Evolutionary conservation across 2,888 invertebrate species (phyloP).

Genomic region (Terebella lapidaria): DNA sequence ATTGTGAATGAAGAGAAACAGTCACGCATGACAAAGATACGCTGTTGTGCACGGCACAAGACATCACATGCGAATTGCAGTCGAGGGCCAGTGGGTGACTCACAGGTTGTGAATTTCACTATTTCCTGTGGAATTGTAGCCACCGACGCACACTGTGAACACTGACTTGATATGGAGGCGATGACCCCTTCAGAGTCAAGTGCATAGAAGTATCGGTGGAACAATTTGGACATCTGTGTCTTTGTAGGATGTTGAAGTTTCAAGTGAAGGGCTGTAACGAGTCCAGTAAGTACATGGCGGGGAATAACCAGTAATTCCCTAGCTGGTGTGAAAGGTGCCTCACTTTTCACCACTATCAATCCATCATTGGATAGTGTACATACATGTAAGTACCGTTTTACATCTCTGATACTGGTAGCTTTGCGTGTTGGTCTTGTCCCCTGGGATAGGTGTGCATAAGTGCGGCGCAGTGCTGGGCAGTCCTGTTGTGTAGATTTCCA

Average conservation of each 20-base stretch:
- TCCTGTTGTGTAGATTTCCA: constrained; percentile 1
- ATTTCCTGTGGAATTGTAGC: too few species aligned
- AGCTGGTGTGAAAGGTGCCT: constrained; percentile 5
- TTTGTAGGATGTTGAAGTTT: constrained; percentile 22
- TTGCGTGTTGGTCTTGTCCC: constrained; percentile 18
- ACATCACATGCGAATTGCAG: too few species aligned
- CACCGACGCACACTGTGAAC: too few species aligned
- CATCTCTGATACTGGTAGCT: constrained; percentile 25
- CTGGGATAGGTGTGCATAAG: not conserved
- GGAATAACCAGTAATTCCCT: constrained; percentile 17
- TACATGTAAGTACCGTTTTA: constrained; percentile 23
- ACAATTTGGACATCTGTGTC: too few species aligned
- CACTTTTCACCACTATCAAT: constrained; percentile 17
- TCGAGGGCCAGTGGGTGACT: too few species aligned
- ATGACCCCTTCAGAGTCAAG: too few species aligned
- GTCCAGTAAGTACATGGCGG: constrained; percentile 3
- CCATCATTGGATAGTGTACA: constrained; percentile 26
- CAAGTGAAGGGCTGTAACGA: constrained; percentile 14
- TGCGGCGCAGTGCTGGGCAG: not conserved
- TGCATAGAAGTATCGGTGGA: too few species aligned
- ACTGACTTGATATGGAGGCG: too few species aligned
- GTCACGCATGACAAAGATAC: too few species aligned
- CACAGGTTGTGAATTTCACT: too few species aligned
- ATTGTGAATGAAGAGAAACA: too few species aligned
- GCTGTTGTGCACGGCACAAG: too few species aligned